Base-by-base conservation (phyloP, 2,797 vertebrate species). In the Galaxias olidus region DNA sequence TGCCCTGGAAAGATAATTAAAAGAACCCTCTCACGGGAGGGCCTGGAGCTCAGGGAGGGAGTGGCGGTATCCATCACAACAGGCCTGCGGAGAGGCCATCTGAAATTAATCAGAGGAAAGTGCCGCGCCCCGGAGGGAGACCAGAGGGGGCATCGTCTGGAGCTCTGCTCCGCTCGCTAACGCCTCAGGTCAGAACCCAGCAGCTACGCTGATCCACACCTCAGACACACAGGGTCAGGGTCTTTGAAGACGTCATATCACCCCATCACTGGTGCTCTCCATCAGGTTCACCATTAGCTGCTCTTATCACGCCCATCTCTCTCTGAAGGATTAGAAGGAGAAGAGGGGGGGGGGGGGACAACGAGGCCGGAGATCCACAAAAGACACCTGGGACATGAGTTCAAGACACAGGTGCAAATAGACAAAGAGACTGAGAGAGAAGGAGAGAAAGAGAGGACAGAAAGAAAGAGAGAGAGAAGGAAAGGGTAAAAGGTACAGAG, bases 1-100 rank as follows among this genome's bases (percentile, higher is more conserved):
- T 76, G 77, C 84, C 72, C 80, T 83, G 68, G 79, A 81, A 81
- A 80, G 78, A 81, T 91, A 87, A 93, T 93, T 91, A 91, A 91
- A 92, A 92, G 71, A 79, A 81, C 76, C 78, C 86, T 82, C 87
- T 82, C 78, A 68, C 76, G 87, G 84, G 89, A 89, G 72, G 65
- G 66, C 74, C 74, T 78, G 85, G 79, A 76, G 74, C 69, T 63
- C 14, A 76, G 68, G 66, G 55, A 61, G 57, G 67, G 65, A 76
- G 76, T 75, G 79, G 74, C 66, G 11, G 77, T 84, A 85, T 89
- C 73, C 80, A 87, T 56, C 61, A 66, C 9, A 49, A 68, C 74
- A 49, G 58, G 73, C 74, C 78, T 59, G 64, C 77, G 74, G 90
- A 80, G 79, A 82, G 77, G 76, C 83, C 71, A 68, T 75, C 79